These are phyloP conservation scores for Latrodectus elegans DNA, from an alignment of 2,888 invertebrate species.

Conservation along the genomic window DNA sequence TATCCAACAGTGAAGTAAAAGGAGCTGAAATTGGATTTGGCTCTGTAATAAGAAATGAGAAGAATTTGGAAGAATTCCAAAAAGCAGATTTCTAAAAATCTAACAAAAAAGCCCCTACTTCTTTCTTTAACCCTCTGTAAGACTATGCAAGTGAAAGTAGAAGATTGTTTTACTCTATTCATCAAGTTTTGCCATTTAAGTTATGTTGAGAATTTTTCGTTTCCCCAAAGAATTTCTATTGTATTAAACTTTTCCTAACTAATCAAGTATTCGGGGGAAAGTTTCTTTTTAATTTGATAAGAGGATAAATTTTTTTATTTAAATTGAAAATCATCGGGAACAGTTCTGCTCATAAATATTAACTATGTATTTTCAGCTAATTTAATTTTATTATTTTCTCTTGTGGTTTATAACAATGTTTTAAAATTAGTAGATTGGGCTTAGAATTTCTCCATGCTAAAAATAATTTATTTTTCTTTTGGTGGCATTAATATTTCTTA, in stretches of 20 bases:
- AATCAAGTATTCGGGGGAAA: not conserved
- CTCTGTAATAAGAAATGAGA: conserved; percentile 65
- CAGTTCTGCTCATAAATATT: too few relatives aligned
- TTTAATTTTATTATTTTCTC: too few relatives aligned
- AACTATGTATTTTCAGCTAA: not conserved
- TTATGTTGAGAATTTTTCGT: conserved; percentile 67
- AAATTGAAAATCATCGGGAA: not conserved
- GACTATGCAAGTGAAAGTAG: conserved; percentile 62
- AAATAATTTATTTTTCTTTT: too few relatives aligned
- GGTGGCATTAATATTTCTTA: too few relatives aligned
- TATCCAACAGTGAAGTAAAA: conserved; percentile 55
- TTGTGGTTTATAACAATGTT: too few relatives aligned
- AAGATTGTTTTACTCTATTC: conserved; percentile 67
- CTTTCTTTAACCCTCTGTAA: conserved; percentile 12
- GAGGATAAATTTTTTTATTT: conserved; percentile 12
- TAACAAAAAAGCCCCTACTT: conserved; percentile 31
- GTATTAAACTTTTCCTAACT: conserved; percentile 8
- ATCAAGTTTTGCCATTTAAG: conserved; percentile 60
- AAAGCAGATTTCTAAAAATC: conserved; percentile 59
- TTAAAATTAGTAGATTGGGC: too few relatives aligned
- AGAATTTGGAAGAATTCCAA: conserved; percentile 69
- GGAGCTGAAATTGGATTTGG: conserved; percentile 67
- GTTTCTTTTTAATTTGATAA: not conserved
- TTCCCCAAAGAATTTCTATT: conserved; percentile 23
- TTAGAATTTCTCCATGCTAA: too few relatives aligned